Evolutionary conservation across 2,888 invertebrate species (phyloP).

Genomic region (Cenopis cana): DNA sequence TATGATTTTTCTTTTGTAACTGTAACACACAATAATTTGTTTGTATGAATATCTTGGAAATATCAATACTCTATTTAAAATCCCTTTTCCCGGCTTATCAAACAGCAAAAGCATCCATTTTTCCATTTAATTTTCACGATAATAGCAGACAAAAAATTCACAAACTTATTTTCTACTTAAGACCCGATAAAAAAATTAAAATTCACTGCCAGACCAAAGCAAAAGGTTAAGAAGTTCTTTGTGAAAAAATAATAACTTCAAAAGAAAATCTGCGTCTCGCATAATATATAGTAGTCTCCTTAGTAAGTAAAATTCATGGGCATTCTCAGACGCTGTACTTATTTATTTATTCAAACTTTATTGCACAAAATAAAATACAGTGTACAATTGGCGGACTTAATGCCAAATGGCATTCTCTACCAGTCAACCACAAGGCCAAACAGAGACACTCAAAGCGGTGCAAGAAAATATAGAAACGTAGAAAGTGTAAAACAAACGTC

Average conservation of each 20-base stretch:
- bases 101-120: background rate
- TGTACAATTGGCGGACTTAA: too few relatives aligned
- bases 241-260: background rate
- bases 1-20: too few relatives aligned
- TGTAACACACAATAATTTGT: background rate
- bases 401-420: too few relatives aligned
- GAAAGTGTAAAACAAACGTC: too few relatives aligned
- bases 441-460: too few relatives aligned
- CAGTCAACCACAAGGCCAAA: too few relatives aligned
- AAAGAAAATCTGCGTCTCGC: slow-evolving; percentile 1
- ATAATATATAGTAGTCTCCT: slow-evolving; percentile 10
- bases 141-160: background rate
- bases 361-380: too few relatives aligned
- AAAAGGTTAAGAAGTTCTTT: background rate
- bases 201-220: background rate
- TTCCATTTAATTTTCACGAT: background rate
- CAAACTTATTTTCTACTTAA: background rate
- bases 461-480: too few relatives aligned
- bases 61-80: background rate
- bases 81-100: background rate
- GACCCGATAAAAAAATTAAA: slow-evolving; percentile 1
- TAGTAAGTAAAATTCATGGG: slow-evolving; percentile 14
- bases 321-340: background rate
- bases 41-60: background rate
- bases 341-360: too few relatives aligned